Percentiles rank a stretch among this genome's conserved stretches.
Evolutionary conservation across 2,797 vertebrate species (phyloP).

Genomic region (Nyctibius grandis): DNA sequence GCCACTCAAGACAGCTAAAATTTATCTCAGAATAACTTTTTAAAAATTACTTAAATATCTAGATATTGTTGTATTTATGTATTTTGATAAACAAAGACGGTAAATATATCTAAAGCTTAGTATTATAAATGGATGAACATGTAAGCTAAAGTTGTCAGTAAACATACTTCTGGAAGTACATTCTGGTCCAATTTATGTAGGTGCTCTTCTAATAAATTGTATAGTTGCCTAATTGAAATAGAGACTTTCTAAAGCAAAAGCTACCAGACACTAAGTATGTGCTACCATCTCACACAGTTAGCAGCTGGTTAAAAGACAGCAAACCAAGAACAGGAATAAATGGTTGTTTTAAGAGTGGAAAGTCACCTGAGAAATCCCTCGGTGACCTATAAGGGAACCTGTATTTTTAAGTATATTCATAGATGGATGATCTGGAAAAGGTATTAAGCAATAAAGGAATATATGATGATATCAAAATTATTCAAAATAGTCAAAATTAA

Average conservation of each 20-base stretch:
- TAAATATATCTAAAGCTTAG: not conserved
- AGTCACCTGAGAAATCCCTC: not conserved
- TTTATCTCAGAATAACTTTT: not conserved
- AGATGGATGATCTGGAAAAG: not conserved
- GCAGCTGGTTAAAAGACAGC: not conserved
- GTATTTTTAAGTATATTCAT: not conserved
- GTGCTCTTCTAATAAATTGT: not conserved
- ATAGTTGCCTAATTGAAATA: not conserved
- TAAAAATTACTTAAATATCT: not conserved
- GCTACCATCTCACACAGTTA: not conserved
- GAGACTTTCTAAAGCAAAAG: not conserved
- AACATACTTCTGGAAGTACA: not conserved
- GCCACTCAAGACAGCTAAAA: not conserved
- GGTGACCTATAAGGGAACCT: not conserved
- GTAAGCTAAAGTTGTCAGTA: not conserved
- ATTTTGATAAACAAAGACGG: not conserved
- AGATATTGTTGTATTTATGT: not conserved
- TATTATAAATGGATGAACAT: not conserved
- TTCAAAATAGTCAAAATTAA: not conserved
- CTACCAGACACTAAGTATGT: not conserved
- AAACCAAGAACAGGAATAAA: not conserved
- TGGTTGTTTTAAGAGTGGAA: not conserved
- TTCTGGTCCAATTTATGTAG: not conserved
- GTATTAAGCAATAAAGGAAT: not conserved
- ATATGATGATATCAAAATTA: not conserved